Evolutionary conservation across 2,113 vertebrate species (phyloP).

Genomic region (Paracanthobrama guichenoti): DNA sequence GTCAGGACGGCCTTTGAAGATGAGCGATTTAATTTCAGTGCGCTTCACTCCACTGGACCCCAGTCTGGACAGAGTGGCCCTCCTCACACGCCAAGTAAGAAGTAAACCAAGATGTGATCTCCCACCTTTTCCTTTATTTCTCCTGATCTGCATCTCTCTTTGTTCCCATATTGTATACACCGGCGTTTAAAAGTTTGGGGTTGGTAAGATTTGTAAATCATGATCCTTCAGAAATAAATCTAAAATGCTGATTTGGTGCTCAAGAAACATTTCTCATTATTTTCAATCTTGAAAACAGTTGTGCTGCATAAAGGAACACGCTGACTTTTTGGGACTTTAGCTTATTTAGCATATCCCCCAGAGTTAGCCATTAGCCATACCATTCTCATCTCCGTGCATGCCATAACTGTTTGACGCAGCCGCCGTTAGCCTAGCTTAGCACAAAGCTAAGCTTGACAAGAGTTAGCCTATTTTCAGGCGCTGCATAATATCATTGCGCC

Average conservation of each 20-base stretch:
- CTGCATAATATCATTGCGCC: too few species aligned
- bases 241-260: too few species aligned
- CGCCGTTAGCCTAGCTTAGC: too few species aligned
- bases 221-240: background rate
- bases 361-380: too few species aligned
- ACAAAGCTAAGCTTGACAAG: too few species aligned
- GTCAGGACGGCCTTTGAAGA: conserved; percentile 83
- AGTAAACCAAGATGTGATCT: background rate
- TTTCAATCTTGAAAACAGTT: background rate
- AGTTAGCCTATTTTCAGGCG: too few species aligned
- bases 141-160: background rate
- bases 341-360: too few species aligned
- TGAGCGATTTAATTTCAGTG: conserved; percentile 83
- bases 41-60: conserved; percentile 80
- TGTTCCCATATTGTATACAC: background rate
- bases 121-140: background rate
- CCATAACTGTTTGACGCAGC: too few species aligned
- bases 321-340: too few species aligned
- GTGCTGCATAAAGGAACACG: background rate
- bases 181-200: background rate
- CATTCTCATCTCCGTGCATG: too few species aligned
- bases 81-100: conserved; percentile 82
- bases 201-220: background rate
- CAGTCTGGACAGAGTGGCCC: conserved; percentile 79
- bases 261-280: background rate